phyloP scores from a whole-genome alignment of 53 echinoderm and acorn worm species.

The Stichopus horrens region DNA sequence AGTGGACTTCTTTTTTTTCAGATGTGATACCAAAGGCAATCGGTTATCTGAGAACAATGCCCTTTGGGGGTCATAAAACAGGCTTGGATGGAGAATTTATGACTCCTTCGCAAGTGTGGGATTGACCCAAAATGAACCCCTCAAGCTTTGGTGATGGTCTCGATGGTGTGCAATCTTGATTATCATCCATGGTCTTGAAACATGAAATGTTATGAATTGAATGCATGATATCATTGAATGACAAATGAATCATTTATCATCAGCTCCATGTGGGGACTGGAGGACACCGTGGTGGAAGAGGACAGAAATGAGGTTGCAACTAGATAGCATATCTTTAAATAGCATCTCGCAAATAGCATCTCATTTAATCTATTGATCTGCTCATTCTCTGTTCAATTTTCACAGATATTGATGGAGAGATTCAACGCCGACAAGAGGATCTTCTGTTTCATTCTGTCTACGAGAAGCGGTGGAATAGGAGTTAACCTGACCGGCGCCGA shows the following conservation, averaged over 20 bases:
- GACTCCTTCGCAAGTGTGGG: constrained; percentile 34
- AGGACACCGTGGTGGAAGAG: no score
- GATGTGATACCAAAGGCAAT: background rate
- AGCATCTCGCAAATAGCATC: no score
- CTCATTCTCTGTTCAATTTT: background rate
- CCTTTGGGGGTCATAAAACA: background rate
- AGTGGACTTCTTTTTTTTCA: background rate
- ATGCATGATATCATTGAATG: no score
- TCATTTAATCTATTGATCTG: background rate
- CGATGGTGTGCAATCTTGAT: background rate
- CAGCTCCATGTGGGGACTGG: no score
- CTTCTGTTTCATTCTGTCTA: constrained; percentile 98
- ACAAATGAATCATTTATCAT: no score
- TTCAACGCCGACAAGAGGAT: constrained; percentile 97
- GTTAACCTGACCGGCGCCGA: constrained; percentile 96
- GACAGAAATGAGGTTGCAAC: no score
- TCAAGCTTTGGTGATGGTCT: background rate
- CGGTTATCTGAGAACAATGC: background rate
- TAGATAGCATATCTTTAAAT: no score
- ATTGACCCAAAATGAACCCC: constrained; percentile 16
- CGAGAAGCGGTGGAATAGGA: constrained; percentile 89
- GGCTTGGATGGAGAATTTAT: constrained; percentile 3
- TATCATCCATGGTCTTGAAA: background rate
- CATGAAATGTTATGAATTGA: background rate
- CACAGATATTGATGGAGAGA: constrained; percentile 92